A percentile compares a stretch with the other conserved stretches of the same genome.
Evolutionary conservation across 2,888 invertebrate genomes (phyloP).

Genomic region (Cotesia congregata): DNA sequence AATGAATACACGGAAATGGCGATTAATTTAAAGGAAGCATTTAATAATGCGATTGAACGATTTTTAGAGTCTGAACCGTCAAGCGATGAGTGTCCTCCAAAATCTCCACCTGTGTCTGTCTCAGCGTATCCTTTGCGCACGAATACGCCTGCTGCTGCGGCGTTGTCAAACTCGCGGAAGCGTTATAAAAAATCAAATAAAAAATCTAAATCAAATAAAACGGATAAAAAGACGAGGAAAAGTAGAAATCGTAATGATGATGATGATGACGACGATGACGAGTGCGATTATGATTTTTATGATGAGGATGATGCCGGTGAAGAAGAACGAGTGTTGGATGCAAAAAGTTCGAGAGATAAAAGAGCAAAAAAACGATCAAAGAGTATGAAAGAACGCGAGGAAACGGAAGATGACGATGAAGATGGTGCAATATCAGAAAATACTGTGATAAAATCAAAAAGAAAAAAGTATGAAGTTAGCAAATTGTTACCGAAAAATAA

Average conservation of each 20-base stretch:
- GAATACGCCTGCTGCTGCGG: conserved; percentile 53
- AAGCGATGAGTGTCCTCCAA: conserved; percentile 75
- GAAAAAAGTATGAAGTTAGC: conserved; percentile 60
- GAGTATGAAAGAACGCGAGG: conserved; percentile 51
- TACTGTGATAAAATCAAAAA: conserved; percentile 64
- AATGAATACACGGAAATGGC: conserved; percentile 94
- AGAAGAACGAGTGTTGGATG: conserved; percentile 36
- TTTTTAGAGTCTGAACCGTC: conserved; percentile 86
- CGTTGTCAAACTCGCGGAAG: conserved; percentile 65
- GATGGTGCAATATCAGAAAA: conserved; percentile 63
- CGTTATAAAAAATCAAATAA: conserved; percentile 68
- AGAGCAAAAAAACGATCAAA: conserved; percentile 62
- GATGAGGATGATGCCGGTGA: conserved; percentile 53
- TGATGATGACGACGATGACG: conserved; percentile 47
- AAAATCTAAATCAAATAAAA: conserved; percentile 71
- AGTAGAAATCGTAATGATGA: conserved; percentile 22
- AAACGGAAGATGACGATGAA: conserved; percentile 55
- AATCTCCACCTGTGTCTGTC: conserved; percentile 53
- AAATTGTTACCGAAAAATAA: conserved; percentile 62
- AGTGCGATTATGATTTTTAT: conserved; percentile 46
- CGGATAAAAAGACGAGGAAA: conserved; percentile 56
- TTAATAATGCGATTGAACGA: conserved; percentile 85
- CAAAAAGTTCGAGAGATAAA: conserved; percentile 50
- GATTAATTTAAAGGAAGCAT: conserved; percentile 84
- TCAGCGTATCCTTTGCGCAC: conserved; percentile 51